Evolutionary conservation across 2,113 vertebrate species (phyloP).

Genomic region (Aix galericulata): DNA sequence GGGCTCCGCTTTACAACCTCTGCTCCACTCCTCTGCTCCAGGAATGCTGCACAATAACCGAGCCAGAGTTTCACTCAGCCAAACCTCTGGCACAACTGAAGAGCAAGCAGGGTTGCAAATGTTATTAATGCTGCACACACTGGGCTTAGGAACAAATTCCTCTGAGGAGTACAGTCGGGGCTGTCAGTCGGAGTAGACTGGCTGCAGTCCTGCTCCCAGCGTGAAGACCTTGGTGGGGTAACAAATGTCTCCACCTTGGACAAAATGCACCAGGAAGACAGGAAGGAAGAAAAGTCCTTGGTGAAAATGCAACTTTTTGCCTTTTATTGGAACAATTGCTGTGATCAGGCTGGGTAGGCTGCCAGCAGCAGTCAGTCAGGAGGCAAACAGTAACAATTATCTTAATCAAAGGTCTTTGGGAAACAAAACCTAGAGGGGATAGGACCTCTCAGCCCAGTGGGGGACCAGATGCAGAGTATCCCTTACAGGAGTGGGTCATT

Average conservation of each 20-base stretch:
- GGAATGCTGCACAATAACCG: background rate
- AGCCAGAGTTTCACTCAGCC: background rate
- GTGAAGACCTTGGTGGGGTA: background rate
- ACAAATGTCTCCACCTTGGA: background rate
- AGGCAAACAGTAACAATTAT: background rate
- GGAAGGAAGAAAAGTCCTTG: background rate
- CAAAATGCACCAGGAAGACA: background rate
- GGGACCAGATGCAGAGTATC: background rate
- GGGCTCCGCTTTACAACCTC: background rate
- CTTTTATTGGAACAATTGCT: background rate
- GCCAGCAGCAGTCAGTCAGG: background rate
- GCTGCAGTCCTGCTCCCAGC: background rate
- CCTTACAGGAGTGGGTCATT: background rate
- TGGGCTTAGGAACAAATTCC: background rate
- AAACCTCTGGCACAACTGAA: background rate
- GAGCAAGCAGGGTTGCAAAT: background rate
- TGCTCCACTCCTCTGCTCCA: background rate
- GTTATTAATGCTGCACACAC: background rate
- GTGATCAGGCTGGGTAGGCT: background rate
- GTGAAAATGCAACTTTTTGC: background rate
- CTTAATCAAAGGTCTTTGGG: background rate
- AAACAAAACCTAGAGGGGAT: background rate
- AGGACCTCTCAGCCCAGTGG: background rate
- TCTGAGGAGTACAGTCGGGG: background rate
- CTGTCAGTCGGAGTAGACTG: background rate